Evolutionary conservation across 2,888 invertebrate species (phyloP), one percentile per base, ranked within the genome.

Genomic region (Lydus trimaculatus): DNA sequence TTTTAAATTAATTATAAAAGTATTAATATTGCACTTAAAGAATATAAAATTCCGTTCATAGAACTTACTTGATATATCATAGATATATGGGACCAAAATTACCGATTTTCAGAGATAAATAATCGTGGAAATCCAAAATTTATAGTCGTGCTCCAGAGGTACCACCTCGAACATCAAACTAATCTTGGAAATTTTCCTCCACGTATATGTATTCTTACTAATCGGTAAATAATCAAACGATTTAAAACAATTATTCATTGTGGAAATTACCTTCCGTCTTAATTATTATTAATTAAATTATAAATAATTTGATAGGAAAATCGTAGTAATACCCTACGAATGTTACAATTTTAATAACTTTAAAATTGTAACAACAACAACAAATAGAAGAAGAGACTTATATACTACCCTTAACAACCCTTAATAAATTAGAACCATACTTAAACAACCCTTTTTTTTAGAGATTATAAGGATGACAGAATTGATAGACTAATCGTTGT

Each of bases 51-150:
- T 56, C 56, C 56, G 96, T 96, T 96, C 96, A 96, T 93, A 94
- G 96, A 96, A 96, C 96, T 92, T 96, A 96, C 95, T 86, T 86
- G 91, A 95, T 95, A 96, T 96, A 96, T 96, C 96, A 96, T 95
- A 94, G 96, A 96, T 96, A 96, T 96, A 96, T 96, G 94, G 94
- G 94, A 93, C 91, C 90, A 92, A 94, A 84, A 85, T 85, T 84
- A 84, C 84, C 84, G 79, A 82, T 71, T 70, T 79, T 80, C 71
- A 23, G 61, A 13, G 56, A n/a, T n/a, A n/a, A 58, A 61, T 64
- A 33, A 52, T 61, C 13, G 61, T 68, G 72, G 67, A 70, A 65
- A 60, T 61, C 63, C 4, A 43, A 9, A 33, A 33, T 43, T 43
- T n/a, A n/a, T n/a, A n/a, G 43, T 70, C 75, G 80, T 82, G 82